These are phyloP conservation scores for Spea bombifrons DNA, from an alignment of 2,113 vertebrate genomes.

Conservation along the genomic window DNA sequence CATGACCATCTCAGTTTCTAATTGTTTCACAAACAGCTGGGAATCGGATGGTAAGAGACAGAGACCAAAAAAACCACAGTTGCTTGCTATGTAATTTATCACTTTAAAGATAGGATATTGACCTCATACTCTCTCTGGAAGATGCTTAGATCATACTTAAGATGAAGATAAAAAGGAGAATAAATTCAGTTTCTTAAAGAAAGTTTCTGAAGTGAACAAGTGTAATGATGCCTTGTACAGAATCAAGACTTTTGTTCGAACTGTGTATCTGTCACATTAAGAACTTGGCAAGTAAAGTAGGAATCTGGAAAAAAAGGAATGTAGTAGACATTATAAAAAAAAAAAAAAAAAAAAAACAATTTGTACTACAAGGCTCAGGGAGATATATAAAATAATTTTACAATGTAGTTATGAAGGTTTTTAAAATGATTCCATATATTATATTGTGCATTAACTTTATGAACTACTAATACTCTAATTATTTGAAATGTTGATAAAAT, in stretches of 20 bases:
- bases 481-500: neutral
- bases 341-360: constrained; percentile 14
- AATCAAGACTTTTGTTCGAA: constrained; percentile 19
- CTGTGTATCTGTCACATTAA: constrained; percentile 32
- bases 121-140: no score
- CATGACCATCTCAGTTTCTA: no score
- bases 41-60: no score
- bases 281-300: constrained; percentile 23
- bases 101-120: no score
- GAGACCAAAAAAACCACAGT: no score
- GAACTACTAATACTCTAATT: neutral
- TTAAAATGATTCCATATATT: neutral
- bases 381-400: constrained; percentile 26
- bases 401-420: neutral
- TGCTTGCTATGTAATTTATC: no score
- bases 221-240: no score
- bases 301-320: constrained; percentile 20
- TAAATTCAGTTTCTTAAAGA: constrained; percentile 7
- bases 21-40: no score
- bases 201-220: constrained; percentile 13
- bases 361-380: constrained; percentile 10
- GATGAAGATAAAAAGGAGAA: constrained; percentile 3
- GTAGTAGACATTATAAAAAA: constrained; percentile 19
- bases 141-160: neutral
- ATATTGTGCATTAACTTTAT: neutral